Conservation (phyloP, 2,888 invertebrate genomes). For the Epistrophe grossulariae region DNA sequence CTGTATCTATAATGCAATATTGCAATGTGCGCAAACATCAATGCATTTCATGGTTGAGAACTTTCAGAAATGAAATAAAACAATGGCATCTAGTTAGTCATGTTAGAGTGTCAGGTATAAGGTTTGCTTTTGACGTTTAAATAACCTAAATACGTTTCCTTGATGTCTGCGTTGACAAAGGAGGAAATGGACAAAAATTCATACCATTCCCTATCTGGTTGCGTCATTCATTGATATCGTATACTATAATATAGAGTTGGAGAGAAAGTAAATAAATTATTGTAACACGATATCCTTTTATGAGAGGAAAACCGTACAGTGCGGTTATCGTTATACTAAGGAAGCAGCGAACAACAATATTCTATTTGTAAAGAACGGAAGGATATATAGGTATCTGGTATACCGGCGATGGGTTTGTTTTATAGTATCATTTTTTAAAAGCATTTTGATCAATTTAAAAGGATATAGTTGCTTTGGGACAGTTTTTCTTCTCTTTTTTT, state of each 20-base stretch:
- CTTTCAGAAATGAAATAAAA: constrained; percentile 11
- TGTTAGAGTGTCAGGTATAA: constrained; percentile 7
- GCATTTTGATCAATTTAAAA: constrained; percentile 29
- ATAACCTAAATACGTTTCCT: constrained; percentile 66
- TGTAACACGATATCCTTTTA: constrained; percentile 37
- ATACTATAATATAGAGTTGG: not conserved
- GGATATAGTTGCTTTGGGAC: constrained; percentile 5
- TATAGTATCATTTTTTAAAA: constrained; percentile 16
- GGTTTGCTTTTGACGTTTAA: not conserved
- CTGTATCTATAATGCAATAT: not conserved
- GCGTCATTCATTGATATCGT: constrained; percentile 43
- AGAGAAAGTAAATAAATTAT: constrained; percentile 47
- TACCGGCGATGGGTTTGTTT: constrained; percentile 9
- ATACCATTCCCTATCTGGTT: constrained; percentile 37
- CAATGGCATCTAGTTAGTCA: constrained; percentile 18
- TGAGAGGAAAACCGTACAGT: constrained; percentile 37
- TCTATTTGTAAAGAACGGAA: constrained; percentile 24
- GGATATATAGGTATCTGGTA: not conserved
- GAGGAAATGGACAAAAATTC: constrained; percentile 55
- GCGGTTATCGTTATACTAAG: constrained; percentile 1
- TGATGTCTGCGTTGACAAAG: constrained; percentile 43
- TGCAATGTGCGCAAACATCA: constrained; percentile 48
- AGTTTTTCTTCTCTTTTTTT: not conserved
- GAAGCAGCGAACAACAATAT: not conserved
- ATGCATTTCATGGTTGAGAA: constrained; percentile 48